Evolutionary conservation across 2,888 invertebrate genomes (phyloP).

Genomic region (Pheosia tremula): DNA sequence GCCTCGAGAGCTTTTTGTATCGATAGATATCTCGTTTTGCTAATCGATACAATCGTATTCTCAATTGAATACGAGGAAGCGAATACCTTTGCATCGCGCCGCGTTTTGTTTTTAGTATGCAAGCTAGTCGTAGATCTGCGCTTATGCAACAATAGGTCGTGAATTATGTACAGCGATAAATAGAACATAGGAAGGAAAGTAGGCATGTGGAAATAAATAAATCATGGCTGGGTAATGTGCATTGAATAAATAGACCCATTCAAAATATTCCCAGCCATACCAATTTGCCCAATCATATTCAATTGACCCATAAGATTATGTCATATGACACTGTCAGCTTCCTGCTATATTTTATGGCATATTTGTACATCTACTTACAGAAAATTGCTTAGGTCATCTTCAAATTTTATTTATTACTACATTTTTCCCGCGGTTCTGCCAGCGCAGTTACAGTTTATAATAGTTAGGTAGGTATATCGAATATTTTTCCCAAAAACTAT

Average conservation of each 20-base stretch:
- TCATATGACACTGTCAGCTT: not conserved
- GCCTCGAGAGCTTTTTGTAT: conserved; percentile 56
- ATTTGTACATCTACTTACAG: not conserved
- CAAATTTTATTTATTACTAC: not conserved
- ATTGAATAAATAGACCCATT: not conserved
- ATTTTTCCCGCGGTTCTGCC: too few species aligned
- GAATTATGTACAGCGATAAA: conserved; percentile 1
- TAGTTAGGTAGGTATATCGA: too few species aligned
- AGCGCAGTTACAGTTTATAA: too few species aligned
- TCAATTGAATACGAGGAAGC: conserved; percentile 13
- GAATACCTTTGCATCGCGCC: not conserved
- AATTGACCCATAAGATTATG: not conserved
- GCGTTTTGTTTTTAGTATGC: conserved; percentile 1
- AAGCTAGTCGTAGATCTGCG: not conserved
- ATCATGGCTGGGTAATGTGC: not conserved
- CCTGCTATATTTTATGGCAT: not conserved
- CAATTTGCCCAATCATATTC: conserved; percentile 2
- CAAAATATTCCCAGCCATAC: conserved; percentile 2
- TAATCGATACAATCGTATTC: conserved; percentile 47
- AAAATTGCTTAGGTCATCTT: not conserved
- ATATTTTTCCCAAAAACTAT: too few species aligned
- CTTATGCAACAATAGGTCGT: conserved; percentile 2
- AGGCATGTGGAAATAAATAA: not conserved
- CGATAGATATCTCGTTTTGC: conserved; percentile 48
- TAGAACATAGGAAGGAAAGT: not conserved